Evolutionary conservation across 1,140 invertebrate species (phyloP), one percentile per base, ranked within the genome.

Genomic region (Acyrthosiphon pisum): DNA sequence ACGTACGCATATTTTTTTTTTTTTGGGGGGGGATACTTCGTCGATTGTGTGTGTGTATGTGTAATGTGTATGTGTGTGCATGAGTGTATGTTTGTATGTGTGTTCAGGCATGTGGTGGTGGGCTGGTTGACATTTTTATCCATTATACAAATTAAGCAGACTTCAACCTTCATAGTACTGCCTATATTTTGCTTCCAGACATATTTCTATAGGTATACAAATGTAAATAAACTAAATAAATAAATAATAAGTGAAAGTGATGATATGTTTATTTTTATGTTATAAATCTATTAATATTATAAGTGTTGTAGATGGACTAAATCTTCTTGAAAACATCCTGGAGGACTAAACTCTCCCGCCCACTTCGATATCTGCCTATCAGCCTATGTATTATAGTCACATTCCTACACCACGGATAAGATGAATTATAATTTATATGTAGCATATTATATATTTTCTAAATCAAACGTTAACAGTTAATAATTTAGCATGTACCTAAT

Each of bases 161-260:
- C 18, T n/a, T 76, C 14, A 76, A 76, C n/a, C 30, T 76, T 76
- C 11, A n/a, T n/a, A 2, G n/a, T 18, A n/a, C n/a, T 76, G 30
- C 9, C 14, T 76, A n/a, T 18, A 76, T 76, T n/a, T 76, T 76
- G 30, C 6, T 76, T 76, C n/a, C 3, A 68, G 11, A 68, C 9
- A 30, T 68, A 68, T 30, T n/a, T 1, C 0, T n/a, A n/a, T 76
- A n/a, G 26, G 56, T 60, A 60, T n/a, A n/a, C n/a, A 68, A 3
- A 76, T 76, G 60, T 76, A 76, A 76, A 35, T 76, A n/a, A n/a
- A 76, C 30, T 76, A 76, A 76, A 76, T 76, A 76, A 68, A 68
- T 68, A 68, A n/a, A 76, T 76, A 76, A 76, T 76, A 76, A n/a
- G 60, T 30, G 56, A 60, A 60, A 60, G 56, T n/a, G 60, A 76